Percentiles rank a stretch among this genome's conserved stretches.
Conservation (phyloP, 2,113 vertebrate species). For the Circaetus cinerascens region DNA sequence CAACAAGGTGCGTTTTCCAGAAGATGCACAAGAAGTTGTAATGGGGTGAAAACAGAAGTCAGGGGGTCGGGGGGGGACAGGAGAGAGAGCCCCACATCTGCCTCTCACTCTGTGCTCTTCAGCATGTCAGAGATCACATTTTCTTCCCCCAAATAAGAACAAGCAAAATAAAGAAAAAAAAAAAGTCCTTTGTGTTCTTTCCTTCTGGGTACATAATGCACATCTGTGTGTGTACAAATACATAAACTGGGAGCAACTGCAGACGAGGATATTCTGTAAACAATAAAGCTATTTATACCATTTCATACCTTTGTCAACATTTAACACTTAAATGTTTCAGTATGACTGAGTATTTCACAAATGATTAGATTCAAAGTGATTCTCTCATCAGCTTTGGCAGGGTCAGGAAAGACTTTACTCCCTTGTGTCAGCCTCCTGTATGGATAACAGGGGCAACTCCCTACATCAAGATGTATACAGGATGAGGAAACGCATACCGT, state of each 20-base stretch:
- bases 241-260: background rate
- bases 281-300: background rate
- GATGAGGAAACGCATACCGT: background rate
- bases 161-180: background rate
- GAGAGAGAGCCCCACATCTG: background rate
- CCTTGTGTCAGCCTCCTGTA: background rate
- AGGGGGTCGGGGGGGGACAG: too few species aligned
- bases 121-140: background rate
- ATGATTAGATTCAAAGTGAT: background rate
- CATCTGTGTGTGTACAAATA: background rate
- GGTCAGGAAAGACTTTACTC: background rate
- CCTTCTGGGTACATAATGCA: background rate
- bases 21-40: background rate
- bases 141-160: background rate
- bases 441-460: background rate
- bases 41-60: background rate
- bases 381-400: background rate
- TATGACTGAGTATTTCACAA: background rate
- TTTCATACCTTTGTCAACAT: background rate
- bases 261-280: background rate
- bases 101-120: background rate
- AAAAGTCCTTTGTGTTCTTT: background rate
- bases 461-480: background rate
- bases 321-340: background rate
- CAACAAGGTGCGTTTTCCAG: background rate